These are phyloP conservation scores for Cylindroiulus punctatus DNA, from an alignment of 2,888 invertebrate genomes.

Conservation along the genomic window DNA sequence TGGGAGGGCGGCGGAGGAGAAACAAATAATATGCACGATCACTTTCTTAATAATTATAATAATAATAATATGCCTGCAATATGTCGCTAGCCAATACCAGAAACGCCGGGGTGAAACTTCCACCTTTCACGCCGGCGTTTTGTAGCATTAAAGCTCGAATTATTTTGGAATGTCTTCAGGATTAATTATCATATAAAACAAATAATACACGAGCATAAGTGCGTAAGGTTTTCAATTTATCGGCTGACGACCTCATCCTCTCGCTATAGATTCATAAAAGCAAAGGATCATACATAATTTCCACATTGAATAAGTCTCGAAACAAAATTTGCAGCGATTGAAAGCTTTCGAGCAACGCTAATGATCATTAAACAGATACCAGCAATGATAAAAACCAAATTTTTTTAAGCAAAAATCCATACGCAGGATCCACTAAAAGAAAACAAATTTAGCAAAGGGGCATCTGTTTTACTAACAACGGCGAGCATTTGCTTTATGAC, in stretches of 20 bases:
- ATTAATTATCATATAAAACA: slow-evolving; percentile 34
- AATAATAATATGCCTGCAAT: slow-evolving; percentile 33
- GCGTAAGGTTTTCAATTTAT: background rate
- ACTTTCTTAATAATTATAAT: background rate
- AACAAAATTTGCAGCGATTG: background rate
- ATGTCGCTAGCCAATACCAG: slow-evolving; percentile 6
- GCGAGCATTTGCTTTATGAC: no score
- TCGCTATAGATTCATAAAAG: background rate
- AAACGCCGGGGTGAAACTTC: background rate
- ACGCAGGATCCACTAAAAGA: no score
- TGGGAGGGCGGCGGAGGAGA: background rate
- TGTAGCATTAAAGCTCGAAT: background rate
- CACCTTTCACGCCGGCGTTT: background rate
- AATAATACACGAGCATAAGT: slow-evolving; percentile 6
- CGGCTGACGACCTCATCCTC: background rate
- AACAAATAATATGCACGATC: slow-evolving; percentile 36
- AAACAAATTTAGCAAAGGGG: no score
- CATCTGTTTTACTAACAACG: no score
- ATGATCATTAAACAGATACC: background rate
- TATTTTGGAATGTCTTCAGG: slow-evolving; percentile 41
- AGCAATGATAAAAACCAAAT: background rate
- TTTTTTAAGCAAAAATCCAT: no score
- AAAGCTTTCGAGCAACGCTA: background rate
- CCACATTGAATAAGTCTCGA: background rate
- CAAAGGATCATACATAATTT: background rate